Conservation (phyloP, 1,140 invertebrate species). For the Kradibia gibbosae region DNA sequence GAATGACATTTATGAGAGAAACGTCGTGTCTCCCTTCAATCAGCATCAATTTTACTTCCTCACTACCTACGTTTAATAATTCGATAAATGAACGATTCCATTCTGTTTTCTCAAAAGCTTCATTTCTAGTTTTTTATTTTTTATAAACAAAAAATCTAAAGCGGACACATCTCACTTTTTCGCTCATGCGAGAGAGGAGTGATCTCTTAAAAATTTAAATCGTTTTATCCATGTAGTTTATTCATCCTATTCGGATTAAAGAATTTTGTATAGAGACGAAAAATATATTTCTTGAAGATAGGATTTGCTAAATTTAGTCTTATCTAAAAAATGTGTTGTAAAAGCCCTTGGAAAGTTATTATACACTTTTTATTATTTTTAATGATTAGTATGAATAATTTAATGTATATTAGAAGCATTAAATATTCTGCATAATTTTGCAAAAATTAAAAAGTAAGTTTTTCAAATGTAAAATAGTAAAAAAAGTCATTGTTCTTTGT, state of each 20-base stretch:
- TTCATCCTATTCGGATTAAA: background rate
- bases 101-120: background rate
- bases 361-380: too few relatives aligned
- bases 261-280: background rate
- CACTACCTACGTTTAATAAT: conserved; percentile 64
- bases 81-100: conserved; percentile 55
- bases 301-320: too few relatives aligned
- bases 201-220: conserved; percentile 5
- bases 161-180: conserved; percentile 4
- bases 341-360: too few relatives aligned
- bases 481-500: too few relatives aligned
- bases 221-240: background rate
- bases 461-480: too few relatives aligned
- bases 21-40: conserved; percentile 64
- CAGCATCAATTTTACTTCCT: conserved; percentile 62
- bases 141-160: background rate
- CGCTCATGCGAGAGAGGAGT: background rate
- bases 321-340: too few relatives aligned
- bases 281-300: too few relatives aligned
- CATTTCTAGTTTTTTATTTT: background rate
- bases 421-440: too few relatives aligned
- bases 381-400: too few relatives aligned
- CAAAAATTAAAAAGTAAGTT: too few relatives aligned
- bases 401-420: too few relatives aligned
- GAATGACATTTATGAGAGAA: conserved; percentile 68